Base-by-base conservation (phyloP, 2,888 invertebrate species). In the Eristalinus aeneus region DNA sequence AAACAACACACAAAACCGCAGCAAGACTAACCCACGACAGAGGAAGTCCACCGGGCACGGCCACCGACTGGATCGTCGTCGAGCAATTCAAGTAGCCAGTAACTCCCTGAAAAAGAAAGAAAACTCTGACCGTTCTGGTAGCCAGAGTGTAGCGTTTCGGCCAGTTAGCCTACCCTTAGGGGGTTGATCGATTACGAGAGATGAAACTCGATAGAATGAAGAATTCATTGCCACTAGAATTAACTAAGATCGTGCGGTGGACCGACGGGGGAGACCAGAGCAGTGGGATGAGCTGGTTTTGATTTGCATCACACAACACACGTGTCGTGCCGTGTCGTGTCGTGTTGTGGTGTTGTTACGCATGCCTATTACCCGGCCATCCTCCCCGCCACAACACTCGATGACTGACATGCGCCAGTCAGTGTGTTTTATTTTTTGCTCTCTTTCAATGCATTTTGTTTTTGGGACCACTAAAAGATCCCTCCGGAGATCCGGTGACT, bases 151-250 rank as follows among this genome's bases (percentile, higher is more conserved):
- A 27, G 27, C 27, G 27, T 27, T 27, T 73, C 63, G 36, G 60
- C 77, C 69, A 82, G 86, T 78, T 74, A 86, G 82, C 69, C 77
- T 86, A 86, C 86, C 86, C 86, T 86, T 74, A 86, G 86, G 86
- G 86, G 82, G 86, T 86, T 86, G 86, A 86, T 86, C 86, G 86
- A 86, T 82, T 86, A 86, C 77, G 82, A 63, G 58, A 77, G 74
- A 74, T 78, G 77, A 82, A 82, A 71, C 74, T 77, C 77, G 86
- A 86, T 86, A 74, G 86, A 77, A 78, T 78, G 82, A 78, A 56
- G 75, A 82, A 82, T 77, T 58, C 86, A 86, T 86, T 86, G 86
- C 82, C 86, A 86, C 86, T 77, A 77, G 76, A 77, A 86, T 73
- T 74, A 68, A 80, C 73, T 73, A 61, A 80, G 36, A 53, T 27